phyloP scores from a whole-genome alignment of 2,888 invertebrate species.

The Tromatobia lineatoria region DNA sequence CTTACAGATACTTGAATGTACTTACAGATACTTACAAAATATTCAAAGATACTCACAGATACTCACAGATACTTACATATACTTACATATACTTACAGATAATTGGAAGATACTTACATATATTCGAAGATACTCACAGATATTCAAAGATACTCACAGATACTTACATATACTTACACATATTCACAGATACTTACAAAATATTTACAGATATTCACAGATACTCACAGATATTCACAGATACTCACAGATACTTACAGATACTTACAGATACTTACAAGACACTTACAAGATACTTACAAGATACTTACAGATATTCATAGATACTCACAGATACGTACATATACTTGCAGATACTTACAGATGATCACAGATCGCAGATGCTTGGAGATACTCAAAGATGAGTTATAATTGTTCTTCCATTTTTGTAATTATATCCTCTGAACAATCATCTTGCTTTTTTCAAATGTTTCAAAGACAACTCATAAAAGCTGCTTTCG shows the following conservation, averaged over 20 bases:
- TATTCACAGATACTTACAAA: neutral
- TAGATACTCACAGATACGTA: too few relatives aligned
- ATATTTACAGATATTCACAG: neutral
- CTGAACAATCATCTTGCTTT: neutral
- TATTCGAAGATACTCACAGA: neutral
- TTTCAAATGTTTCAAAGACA: conserved; percentile 7
- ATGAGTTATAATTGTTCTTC: neutral
- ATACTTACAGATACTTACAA: neutral
- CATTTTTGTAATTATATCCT: neutral
- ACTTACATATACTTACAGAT: neutral
- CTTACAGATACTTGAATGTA: neutral
- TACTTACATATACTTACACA: neutral
- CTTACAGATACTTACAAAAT: too few relatives aligned
- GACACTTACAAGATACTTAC: too few relatives aligned
- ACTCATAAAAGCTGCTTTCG: conserved; percentile 2
- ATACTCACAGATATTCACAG: neutral
- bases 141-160: too few relatives aligned
- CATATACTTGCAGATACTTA: too few relatives aligned
- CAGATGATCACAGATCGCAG: too few relatives aligned
- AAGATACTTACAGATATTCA: too few relatives aligned
- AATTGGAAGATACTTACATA: neutral
- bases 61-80: neutral
- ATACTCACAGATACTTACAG: too few relatives aligned
- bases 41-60: too few relatives aligned
- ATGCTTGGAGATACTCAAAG: too few relatives aligned